phyloP scores from a whole-genome alignment of 2,113 vertebrate genomes.

The Todiramphus chloris region DNA sequence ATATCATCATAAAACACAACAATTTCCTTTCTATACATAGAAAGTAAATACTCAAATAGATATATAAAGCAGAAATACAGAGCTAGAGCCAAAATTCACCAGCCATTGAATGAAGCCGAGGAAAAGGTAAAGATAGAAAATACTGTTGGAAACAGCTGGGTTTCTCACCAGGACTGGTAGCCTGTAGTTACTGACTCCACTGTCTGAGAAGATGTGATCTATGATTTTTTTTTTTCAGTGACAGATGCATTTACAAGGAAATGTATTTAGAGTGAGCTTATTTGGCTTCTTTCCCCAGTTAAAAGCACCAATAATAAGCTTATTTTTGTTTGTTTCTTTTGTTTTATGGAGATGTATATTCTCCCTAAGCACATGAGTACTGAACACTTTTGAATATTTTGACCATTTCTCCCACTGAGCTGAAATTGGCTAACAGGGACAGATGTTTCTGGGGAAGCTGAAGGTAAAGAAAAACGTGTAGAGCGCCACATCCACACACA shows the following conservation, averaged over 20 bases:
- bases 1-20: not conserved
- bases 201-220: not conserved
- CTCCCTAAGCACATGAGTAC: not conserved
- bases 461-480: not conserved
- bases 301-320: not conserved
- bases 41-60: not conserved
- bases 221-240: not conserved
- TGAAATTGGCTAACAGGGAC: not conserved
- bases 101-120: not conserved
- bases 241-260: not conserved
- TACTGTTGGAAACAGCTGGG: not conserved
- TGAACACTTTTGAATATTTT: not conserved
- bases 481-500: not conserved
- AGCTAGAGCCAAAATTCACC: not conserved
- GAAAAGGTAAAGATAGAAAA: not conserved
- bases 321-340: not conserved
- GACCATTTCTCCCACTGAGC: not conserved
- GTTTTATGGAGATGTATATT: not conserved
- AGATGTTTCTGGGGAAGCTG: not conserved
- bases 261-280: not conserved
- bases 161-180: not conserved
- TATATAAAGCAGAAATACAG: not conserved
- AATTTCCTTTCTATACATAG: not conserved
- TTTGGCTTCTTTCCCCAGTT: not conserved
- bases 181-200: not conserved